Evolutionary conservation across 2,113 vertebrate genomes (phyloP).

Genomic region (Nyctereutes procyonoides): DNA sequence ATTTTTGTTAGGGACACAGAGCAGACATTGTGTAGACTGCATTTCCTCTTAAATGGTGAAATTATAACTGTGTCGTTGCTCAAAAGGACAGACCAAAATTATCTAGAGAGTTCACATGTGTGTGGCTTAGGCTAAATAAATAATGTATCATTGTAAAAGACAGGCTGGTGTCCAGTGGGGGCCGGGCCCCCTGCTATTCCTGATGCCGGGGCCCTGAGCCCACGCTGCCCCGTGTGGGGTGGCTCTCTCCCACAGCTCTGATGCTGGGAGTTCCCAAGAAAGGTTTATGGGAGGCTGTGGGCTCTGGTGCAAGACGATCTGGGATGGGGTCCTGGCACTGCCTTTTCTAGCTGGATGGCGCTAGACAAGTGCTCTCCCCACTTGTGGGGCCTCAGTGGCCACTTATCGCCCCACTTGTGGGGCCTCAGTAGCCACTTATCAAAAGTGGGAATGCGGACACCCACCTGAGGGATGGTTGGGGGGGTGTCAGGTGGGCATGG

Average conservation of each 20-base stretch:
- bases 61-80: conserved; percentile 34
- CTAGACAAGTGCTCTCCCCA: neutral
- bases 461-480: neutral
- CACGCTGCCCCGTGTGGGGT: no score
- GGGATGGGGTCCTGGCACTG: neutral
- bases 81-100: neutral
- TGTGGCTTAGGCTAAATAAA: neutral
- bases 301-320: neutral
- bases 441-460: neutral
- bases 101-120: neutral
- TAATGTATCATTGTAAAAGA: neutral
- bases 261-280: neutral
- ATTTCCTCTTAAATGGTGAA: neutral
- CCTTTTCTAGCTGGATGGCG: neutral
- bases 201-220: neutral
- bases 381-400: neutral
- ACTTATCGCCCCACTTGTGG: neutral
- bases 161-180: neutral
- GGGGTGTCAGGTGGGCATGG: rapidly evolving
- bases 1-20: neutral
- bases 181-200: neutral
- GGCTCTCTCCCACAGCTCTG: neutral
- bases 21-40: neutral
- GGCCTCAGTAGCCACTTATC: neutral
- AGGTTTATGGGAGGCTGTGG: no score